Base-by-base conservation (phyloP, 2,888 invertebrate genomes). In the Macrophya alboannulata region DNA sequence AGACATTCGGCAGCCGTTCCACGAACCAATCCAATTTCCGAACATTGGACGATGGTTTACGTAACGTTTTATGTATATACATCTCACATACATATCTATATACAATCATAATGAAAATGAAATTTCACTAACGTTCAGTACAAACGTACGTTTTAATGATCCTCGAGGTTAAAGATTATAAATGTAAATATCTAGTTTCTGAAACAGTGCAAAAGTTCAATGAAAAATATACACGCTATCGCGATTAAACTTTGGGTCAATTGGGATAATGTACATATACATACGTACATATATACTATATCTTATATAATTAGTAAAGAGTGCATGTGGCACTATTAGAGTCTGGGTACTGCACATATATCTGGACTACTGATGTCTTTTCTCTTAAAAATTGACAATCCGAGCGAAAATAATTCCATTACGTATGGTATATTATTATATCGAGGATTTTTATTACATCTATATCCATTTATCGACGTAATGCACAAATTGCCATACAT, bases 1-100 rank as follows among this genome's bases (percentile, higher is more conserved):
- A 79, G 12, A 77, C 62, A 79, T 79, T 79, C 79, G 62, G 79
- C 62, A 79, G 79, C 79, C 79, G 79, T 79, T 1, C 62, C 59
- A 79, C 79, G 21, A 43, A 40, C 79, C 79, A 62, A 79, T 79
- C 79, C 79, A 79, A 79, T 79, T 79, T 79, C 59, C 43, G 37
- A 79, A 79, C 40, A 62, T 62, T 21, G 9, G 55, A 37, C 21
- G 31, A 62, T 79, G 43, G 6, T 79, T 79, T 79, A 79, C 43
- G 79, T 62, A 79, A 79, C 21, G 9, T 62, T 21, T 2, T 48
- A 37, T n/a, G n/a, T n/a, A 55, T n/a, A 40, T 68, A 40, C 12
- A n/a, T 72, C 4, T 59, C 45, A 74, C n/a, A 68, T 62, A 62
- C 62, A 6, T 62, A 21, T 15, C 4, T n/a, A 62, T 21, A 62